Evolutionary conservation across 2,113 vertebrate genomes (phyloP), one percentile per base, ranked within the genome.

Genomic region (Psittacula cyanocephala): DNA sequence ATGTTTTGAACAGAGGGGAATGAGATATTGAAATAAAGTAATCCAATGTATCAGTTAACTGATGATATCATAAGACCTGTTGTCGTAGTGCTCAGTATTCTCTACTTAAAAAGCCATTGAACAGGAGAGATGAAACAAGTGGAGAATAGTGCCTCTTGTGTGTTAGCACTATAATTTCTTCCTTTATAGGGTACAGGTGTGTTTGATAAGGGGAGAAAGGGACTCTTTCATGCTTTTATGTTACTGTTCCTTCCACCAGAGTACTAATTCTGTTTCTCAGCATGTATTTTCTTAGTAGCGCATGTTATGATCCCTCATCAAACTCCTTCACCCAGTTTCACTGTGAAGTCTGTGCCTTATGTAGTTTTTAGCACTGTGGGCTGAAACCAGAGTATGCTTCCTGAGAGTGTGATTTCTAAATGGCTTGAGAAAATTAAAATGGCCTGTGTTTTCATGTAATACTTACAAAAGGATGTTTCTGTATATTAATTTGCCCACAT

Each of bases 1-100:
- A 49, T 0, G 0, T 82, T 82, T 82, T 88, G 22, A 86, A 64
- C 11, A 57, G 35, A 71, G 5, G 0, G 11, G 5, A 4, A 35
- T 2, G 39, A 14, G 10, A 33, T 41, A 16, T 8, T 81, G 35
- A 81, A 83, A n/a, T 67, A 60, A 81, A 77, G 17, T 46, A 20
- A 68, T 47, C 11, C 22, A 50, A 11, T 52, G 10, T 7, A 84
- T 60, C 49, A 70, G 6, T 72, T 41, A 95, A 70, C 13, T 49
- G 14, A 50, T 29, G 12, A 57, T 15, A 69, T 18, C 7, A 5
- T 28, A 50, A 62, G 6, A 53, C 52, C 12, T 70, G 31, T 86
- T 11, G 0, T 84, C 25, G 16, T 11, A 60, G 17, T n/a, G 6
- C 9, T 71, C 31, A 28, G 10, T 74, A 35, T 31, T 75, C 9